phyloP scores from a whole-genome alignment of 2,797 vertebrate genomes.

The Salarias fasciatus region DNA sequence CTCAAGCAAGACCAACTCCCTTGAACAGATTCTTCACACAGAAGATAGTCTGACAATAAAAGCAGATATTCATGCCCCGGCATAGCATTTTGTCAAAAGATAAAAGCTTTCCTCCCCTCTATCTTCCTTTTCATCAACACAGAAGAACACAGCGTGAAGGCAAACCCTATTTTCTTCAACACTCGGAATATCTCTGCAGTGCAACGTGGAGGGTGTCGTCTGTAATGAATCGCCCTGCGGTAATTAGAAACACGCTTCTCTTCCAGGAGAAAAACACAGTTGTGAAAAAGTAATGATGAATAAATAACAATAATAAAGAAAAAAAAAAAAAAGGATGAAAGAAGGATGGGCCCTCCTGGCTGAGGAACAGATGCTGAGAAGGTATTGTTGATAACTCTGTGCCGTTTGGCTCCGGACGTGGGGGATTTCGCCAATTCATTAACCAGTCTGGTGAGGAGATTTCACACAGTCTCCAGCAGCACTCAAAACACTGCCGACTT shows the following conservation, averaged over 20 bases:
- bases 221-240: conserved; percentile 81
- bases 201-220: conserved; percentile 72
- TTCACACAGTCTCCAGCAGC: conserved; percentile 59
- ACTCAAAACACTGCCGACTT: conserved; percentile 55
- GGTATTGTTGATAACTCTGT: conserved; percentile 61
- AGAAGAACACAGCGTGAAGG: conserved; percentile 73
- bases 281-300: conserved; percentile 75
- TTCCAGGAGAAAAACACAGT: conserved; percentile 74
- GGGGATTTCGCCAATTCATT: conserved; percentile 72
- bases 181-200: conserved; percentile 55
- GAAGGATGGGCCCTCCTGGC: conserved; percentile 52
- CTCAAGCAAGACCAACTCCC: conserved; percentile 63
- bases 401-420: conserved; percentile 67
- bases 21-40: conserved; percentile 66
- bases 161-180: conserved; percentile 71
- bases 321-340: conserved; percentile 29
- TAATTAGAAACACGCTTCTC: conserved; percentile 81
- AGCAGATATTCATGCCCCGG: conserved; percentile 69
- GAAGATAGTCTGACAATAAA: conserved; percentile 68
- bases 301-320: conserved; percentile 19
- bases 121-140: conserved; percentile 73
- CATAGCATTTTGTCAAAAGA: conserved; percentile 70
- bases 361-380: conserved; percentile 74
- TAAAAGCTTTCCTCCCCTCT: conserved; percentile 70
- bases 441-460: conserved; percentile 58